Conservation (phyloP, 2,113 vertebrate species). For the Etia nguti region DNA sequence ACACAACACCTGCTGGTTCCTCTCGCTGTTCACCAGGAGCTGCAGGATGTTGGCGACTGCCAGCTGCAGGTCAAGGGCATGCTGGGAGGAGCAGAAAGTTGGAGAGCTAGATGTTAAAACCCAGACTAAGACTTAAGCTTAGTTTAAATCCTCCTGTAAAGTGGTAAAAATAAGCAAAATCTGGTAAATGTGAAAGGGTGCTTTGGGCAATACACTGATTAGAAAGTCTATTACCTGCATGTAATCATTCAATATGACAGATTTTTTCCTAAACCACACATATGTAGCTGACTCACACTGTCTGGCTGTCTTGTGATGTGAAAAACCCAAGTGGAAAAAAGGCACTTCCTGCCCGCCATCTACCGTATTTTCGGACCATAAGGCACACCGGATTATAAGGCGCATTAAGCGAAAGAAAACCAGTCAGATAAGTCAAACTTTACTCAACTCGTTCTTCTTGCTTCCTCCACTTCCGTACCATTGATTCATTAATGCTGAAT, state of each 20-base stretch:
- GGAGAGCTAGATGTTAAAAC: rapidly evolving
- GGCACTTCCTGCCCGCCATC: rapidly evolving
- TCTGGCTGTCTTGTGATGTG: not conserved
- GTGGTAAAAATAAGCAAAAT: rapidly evolving
- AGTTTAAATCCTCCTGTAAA: not conserved
- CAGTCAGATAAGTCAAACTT: too few relatives aligned
- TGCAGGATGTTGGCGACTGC: slow-evolving; percentile 93
- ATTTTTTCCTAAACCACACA: not conserved
- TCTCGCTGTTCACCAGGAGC: slow-evolving; percentile 88
- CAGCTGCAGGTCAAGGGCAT: slow-evolving; percentile 91
- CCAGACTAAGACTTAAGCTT: not conserved
- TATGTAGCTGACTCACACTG: not conserved
- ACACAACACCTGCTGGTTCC: slow-evolving; percentile 96
- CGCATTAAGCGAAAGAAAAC: too few relatives aligned
- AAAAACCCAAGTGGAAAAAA: not conserved
- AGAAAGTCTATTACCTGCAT: not conserved
- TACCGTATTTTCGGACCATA: too few relatives aligned
- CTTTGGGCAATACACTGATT: rapidly evolving
- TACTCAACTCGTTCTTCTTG: too few relatives aligned
- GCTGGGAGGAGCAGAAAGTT: slow-evolving; percentile 66
- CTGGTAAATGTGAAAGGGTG: not conserved
- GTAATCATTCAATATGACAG: rapidly evolving
- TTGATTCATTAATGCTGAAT: too few relatives aligned
- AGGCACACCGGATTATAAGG: too few relatives aligned
- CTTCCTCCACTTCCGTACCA: too few relatives aligned